Conservation (phyloP, 2,797 vertebrate species). For the Spinus pinus region DNA sequence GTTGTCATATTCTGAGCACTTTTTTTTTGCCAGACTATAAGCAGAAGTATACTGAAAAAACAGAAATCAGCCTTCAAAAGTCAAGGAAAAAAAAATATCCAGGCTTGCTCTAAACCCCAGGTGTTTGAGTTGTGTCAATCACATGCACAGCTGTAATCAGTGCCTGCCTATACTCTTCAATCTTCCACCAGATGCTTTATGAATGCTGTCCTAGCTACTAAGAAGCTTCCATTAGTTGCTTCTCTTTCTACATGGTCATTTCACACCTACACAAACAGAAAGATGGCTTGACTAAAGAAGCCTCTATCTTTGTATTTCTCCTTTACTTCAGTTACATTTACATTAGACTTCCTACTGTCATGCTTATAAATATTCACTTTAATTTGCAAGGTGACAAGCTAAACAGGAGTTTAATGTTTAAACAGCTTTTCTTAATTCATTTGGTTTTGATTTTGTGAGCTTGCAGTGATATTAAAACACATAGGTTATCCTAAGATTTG, state of each 20-base stretch:
- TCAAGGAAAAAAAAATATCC: neutral
- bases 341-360: neutral
- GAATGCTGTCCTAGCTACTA: neutral
- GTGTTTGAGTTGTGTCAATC: neutral
- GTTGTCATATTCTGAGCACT: neutral
- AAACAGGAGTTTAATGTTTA: constrained; percentile 23
- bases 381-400: neutral
- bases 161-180: neutral
- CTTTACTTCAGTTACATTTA: neutral
- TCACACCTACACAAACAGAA: neutral
- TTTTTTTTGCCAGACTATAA: neutral
- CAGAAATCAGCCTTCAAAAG: neutral
- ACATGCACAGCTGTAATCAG: neutral
- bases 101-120: neutral
- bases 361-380: neutral
- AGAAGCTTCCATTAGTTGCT: neutral
- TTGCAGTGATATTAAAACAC: neutral
- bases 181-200: neutral
- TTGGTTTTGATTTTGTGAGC: constrained; percentile 22
- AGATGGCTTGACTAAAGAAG: neutral
- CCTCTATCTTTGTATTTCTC: neutral
- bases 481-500: constrained; percentile 6
- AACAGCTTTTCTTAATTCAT: neutral
- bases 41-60: neutral
- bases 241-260: neutral